Base-by-base conservation (phyloP, 2,113 vertebrate genomes). In the Dascyllus trimaculatus region DNA sequence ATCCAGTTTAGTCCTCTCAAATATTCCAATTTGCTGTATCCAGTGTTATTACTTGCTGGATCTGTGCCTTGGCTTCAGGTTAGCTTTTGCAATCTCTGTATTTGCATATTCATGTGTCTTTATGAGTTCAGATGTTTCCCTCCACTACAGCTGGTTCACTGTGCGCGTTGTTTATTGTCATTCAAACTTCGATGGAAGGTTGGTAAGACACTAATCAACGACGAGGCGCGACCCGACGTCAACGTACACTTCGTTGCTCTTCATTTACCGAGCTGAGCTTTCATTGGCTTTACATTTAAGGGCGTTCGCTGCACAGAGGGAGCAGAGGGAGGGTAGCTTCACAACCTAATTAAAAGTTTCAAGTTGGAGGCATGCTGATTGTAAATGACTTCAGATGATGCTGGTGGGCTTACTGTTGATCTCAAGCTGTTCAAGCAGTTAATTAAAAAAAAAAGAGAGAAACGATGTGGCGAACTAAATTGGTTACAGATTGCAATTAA, bases 401-500 rank as follows among this genome's bases (percentile, higher is more conserved):
- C 89, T 88, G 84, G 80, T 90, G 85, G 89, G 86, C 87, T 90
- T 84, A 89, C 85, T 91, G 91, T 91, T 91, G 90, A 92, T 91
- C 88, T 93, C 93, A 93, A 92, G 92, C 92, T 94, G 90, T 91
- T 94, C 85, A 74, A 89, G 92, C 90, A 89, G 89, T 93, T 94
- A 92, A 93, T 94, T 93, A 92, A 93, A 92, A 93, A 90, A 89
- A 90, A 82, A 57, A 73, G n/a, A n/a, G n/a, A n/a, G n/a, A 76
- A 75, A 64, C 52, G 63, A 92, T 59, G 84, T 83, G 78, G 87
- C 49, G 68, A 91, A 89, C 78, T 86, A 92, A 94, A 94, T 94
- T 85, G 78, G 87, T 91, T 93, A 92, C 93, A 93, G 88, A 93
- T 93, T 93, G 91, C 85, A 93, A 92, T 95, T 90, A 94, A 93